Base-by-base conservation (phyloP, 1,140 invertebrate species). In the Druon quercuslanigerum region DNA sequence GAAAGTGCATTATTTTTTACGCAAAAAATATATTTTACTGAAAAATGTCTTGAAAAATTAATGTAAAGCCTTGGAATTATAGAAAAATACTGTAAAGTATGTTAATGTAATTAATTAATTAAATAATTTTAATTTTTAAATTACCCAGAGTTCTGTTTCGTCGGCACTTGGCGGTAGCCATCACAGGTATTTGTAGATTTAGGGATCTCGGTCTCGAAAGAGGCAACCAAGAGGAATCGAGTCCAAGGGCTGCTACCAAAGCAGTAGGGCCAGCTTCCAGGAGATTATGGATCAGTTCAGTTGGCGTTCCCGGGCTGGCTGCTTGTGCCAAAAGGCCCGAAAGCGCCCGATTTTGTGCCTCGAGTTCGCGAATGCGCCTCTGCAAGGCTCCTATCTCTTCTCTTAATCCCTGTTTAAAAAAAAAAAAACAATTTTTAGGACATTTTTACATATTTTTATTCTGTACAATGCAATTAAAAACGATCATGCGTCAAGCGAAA, bases 371-470 rank as follows among this genome's bases (percentile, higher is more conserved):
- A 50, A 95, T 94, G 71, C 93, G 92, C 79, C 92, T 92, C 74
- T 94, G 93, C 20, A 95, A 88, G 7, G 92, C 92, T 33, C 92
- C 92, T 81, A 95, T 92, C 88, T 95, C 94, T 86, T 95, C 95
- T 60, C 93, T 92, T 12, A 95, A 91, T 79, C 93, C 94, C 94
- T 95, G 72, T 50, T 74, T 17, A 16, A 16, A 14, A 52, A 71
- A 66, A 33, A 13, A 8, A 52, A 71, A 70, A 33, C 17, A 50
- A 25, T 52, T 57, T 16, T 50, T 6, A 1, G 50, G 19, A n/a
- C 70, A 50, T 46, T 25, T 51, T 13, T 51, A 72, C 60, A 20
- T 70, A 33, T 33, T 33, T 20, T 14, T 20, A 60, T 74, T 17
- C 3, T 19, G 52, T 25, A 20, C 74, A 78, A 46, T 46, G 11